Evolutionary conservation across 2,113 vertebrate genomes (phyloP).

Genomic region (Vombatus ursinus): DNA sequence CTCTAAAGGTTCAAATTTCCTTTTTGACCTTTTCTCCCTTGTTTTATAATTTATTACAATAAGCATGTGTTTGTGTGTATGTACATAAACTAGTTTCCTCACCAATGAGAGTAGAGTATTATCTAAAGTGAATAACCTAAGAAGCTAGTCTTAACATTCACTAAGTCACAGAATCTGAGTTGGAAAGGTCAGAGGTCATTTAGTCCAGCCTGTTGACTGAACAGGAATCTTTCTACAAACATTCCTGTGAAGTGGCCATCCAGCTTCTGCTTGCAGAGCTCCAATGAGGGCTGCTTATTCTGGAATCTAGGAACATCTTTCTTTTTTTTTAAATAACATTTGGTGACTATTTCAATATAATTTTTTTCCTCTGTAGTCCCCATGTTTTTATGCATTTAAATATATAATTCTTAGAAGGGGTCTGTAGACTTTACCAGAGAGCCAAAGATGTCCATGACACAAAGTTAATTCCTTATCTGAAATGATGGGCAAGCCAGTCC

Average conservation of each 20-base stretch:
- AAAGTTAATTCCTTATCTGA: neutral
- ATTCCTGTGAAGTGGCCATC: too few species aligned
- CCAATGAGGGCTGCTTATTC: neutral
- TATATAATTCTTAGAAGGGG: neutral
- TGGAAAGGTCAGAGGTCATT: too few species aligned
- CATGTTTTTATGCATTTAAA: neutral
- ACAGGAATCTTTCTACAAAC: too few species aligned
- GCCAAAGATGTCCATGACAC: neutral
- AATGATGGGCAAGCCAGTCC: neutral
- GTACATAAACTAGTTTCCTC: too few species aligned
- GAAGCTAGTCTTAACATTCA: too few species aligned
- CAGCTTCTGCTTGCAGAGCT: too few species aligned
- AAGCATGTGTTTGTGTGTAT: too few species aligned
- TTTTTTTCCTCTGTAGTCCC: neutral
- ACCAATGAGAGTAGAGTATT: too few species aligned
- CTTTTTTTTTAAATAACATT: neutral
- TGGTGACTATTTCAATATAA: neutral
- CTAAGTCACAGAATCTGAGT: too few species aligned
- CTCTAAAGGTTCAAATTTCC: neutral
- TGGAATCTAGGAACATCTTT: neutral
- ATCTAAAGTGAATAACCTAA: too few species aligned
- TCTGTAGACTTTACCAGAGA: neutral
- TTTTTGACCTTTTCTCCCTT: neutral
- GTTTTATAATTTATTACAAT: too few species aligned
- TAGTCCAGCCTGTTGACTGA: too few species aligned